These are phyloP conservation scores for Sicus ferrugineus DNA, from an alignment of 2,888 invertebrate genomes.

Conservation along the genomic window DNA sequence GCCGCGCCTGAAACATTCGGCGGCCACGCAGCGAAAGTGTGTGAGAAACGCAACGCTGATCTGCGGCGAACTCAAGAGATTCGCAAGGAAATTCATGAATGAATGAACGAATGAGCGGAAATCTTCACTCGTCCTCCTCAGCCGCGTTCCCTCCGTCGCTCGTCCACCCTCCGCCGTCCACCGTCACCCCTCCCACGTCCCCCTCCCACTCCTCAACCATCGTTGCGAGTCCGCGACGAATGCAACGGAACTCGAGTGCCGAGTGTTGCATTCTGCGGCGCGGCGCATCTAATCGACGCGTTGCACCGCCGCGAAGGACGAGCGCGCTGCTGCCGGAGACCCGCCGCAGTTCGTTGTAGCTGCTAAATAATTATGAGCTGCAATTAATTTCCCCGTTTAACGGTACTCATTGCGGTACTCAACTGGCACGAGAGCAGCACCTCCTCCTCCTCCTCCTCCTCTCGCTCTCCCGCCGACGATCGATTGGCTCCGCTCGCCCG, in stretches of 20 bases:
- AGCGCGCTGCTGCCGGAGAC: not conserved
- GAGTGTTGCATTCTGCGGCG: not conserved
- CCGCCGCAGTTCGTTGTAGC: conserved; percentile 23
- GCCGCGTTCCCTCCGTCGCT: not conserved
- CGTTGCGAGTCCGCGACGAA: not conserved
- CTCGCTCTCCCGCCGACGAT: conserved; percentile 1
- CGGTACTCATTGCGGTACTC: conserved; percentile 28
- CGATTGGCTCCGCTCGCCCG: not conserved
- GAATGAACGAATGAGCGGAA: not conserved
- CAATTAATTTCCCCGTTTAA: conserved; percentile 39
- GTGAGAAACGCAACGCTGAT: conserved; percentile 20
- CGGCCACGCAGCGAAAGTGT: conserved; percentile 9
- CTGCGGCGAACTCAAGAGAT: conserved; percentile 16
- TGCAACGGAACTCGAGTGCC: not conserved
- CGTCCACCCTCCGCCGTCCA: not conserved
- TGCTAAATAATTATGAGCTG: conserved; percentile 31
- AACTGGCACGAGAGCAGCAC: not conserved
- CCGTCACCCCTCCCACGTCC: not conserved
- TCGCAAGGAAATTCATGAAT: conserved; percentile 19
- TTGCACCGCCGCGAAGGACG: not conserved
- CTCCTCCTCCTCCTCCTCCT: not conserved
- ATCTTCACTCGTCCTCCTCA: too few species aligned
- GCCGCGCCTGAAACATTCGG: conserved; percentile 22
- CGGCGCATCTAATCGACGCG: conserved; percentile 23
- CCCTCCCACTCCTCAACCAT: not conserved